These are phyloP conservation scores for Diarsia rubi DNA, from an alignment of 2,888 invertebrate genomes.

Conservation along the genomic window DNA sequence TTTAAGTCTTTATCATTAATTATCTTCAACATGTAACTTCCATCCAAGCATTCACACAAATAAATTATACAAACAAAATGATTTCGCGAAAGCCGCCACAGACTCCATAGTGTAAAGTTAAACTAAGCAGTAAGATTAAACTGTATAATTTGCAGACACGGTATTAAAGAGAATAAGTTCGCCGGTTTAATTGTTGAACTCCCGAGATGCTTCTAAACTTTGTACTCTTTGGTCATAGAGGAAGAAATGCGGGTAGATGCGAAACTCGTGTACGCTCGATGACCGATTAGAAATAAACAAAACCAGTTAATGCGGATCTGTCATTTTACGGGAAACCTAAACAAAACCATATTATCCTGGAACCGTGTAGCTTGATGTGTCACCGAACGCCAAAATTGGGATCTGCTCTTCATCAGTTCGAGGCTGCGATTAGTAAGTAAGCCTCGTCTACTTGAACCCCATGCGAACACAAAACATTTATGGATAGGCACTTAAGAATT, in stretches of 20 bases:
- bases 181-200: slow-evolving; percentile 68
- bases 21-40: slow-evolving; percentile 26
- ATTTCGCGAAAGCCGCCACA: slow-evolving; percentile 33
- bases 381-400: not conserved
- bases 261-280: not conserved
- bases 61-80: slow-evolving; percentile 57
- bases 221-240: slow-evolving; percentile 39
- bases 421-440: not conserved
- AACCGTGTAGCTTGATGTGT: too few relatives aligned
- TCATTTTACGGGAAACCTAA: too few relatives aligned
- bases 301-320: too few relatives aligned
- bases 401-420: not conserved
- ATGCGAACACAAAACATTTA: not conserved
- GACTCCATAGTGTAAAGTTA: slow-evolving; percentile 63
- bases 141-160: slow-evolving; percentile 68
- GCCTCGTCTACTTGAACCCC: not conserved
- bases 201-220: slow-evolving; percentile 61
- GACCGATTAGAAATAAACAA: too few relatives aligned
- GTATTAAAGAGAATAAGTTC: slow-evolving; percentile 69
- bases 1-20: slow-evolving; percentile 8
- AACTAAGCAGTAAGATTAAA: slow-evolving; percentile 67
- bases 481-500: not conserved
- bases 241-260: not conserved
- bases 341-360: too few relatives aligned
- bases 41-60: slow-evolving; percentile 35